Conservation (phyloP, 2,888 invertebrate species). For the Vesta saturnalis region DNA sequence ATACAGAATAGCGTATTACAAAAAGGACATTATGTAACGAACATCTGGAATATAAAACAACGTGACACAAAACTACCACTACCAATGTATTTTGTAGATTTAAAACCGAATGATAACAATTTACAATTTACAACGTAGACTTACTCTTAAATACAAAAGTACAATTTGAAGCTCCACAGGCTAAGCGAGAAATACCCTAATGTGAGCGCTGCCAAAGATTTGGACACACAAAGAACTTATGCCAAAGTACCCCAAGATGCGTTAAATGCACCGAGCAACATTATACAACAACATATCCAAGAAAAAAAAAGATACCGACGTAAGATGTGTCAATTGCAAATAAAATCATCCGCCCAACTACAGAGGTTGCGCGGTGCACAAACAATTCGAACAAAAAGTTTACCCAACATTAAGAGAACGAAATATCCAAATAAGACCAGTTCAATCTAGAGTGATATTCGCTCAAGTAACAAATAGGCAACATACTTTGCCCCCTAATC, state of each 20-base stretch:
- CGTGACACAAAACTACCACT: constrained; percentile 11
- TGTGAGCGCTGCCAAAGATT: no score
- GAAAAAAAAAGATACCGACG: constrained; percentile 16
- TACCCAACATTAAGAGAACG: no score
- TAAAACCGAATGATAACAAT: constrained; percentile 15
- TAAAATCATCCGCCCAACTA: constrained; percentile 24
- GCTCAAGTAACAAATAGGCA: constrained; percentile 18
- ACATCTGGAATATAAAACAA: constrained; percentile 17
- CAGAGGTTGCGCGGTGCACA: constrained; percentile 15
- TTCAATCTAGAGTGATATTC: constrained; percentile 19
- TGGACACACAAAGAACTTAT: constrained; percentile 19
- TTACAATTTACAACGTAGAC: constrained; percentile 10
- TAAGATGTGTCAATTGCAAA: constrained; percentile 24
- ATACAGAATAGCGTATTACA: constrained; percentile 7
- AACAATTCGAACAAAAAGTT: constrained; percentile 14
- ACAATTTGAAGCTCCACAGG: no score
- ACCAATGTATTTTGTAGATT: not conserved
- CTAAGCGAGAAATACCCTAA: no score
- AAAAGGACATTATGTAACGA: no score
- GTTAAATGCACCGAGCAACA: constrained; percentile 10
- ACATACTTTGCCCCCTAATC: constrained; percentile 1
- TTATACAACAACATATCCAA: constrained; percentile 6
- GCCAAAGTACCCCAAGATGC: constrained; percentile 18
- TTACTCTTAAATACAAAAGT: constrained; percentile 18
- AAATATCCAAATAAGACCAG: constrained; percentile 10